Evolutionary conservation across 2,888 invertebrate species (phyloP), one percentile per base, ranked within the genome.

Genomic region (Papilio demoleus): DNA sequence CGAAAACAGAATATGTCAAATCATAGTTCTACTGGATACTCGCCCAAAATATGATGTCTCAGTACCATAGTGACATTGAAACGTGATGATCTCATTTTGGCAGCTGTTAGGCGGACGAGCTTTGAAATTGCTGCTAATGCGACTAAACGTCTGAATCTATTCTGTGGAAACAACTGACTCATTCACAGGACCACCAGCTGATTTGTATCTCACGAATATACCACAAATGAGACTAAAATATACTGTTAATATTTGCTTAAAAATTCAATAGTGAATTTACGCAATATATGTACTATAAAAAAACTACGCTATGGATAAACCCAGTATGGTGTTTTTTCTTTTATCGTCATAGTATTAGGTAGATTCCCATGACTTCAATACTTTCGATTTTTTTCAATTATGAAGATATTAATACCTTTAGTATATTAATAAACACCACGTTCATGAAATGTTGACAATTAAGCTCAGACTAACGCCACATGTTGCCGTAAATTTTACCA

Each of bases 101-200:
- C 76, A 76, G 74, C 80, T 80, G 77, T 75, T 73, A 77, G 77
- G 76, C 79, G 77, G 77, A 75, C 79, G 73, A 77, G 75, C 72
- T 75, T 78, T 77, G 77, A 77, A 82, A 81, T 79, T 79, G 77
- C 74, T 77, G 81, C 80, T 84, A 86, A 85, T 79, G 80, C 74
- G 74, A 76, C 72, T 72, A 63, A 76, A 77, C 74, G 74, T 74
- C 40, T 38, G 34, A 58, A 50, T 68, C n/a, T 47, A 50, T 59
- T 58, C 53, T 59, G 4, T 45, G 64, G 36, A 47, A 64, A 59
- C 63, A 58, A 36, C 45, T 61, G 67, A 50, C 63, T 68, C 56
- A 50, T 50, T 14, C 38, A 14, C 31, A 3, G 31, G 36, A 64
- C 56, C 34, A 56, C 14, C 58, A 14, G 36, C 47, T 64, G 36